These are phyloP conservation scores for Eupithecia insigniata DNA, from an alignment of 2,888 invertebrate genomes.

Conservation along the genomic window DNA sequence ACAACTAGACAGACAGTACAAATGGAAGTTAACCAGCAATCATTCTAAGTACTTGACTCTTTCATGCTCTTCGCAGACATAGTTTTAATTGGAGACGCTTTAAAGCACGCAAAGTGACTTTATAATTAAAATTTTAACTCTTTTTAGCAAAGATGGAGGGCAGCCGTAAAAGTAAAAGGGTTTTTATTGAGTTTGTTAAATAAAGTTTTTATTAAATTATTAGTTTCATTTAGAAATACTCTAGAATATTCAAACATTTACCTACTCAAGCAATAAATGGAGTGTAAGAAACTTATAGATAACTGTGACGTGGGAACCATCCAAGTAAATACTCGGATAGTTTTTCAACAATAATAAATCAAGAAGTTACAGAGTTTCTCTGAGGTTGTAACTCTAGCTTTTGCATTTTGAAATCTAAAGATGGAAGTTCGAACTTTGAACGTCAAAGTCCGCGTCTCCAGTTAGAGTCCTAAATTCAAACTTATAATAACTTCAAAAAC, in stretches of 20 bases:
- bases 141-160: constrained; percentile 64
- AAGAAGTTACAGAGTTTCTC: constrained; percentile 43
- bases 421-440: constrained; percentile 20
- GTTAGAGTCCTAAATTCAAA: background rate
- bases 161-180: constrained; percentile 24
- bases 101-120: constrained; percentile 72
- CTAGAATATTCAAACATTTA: constrained; percentile 16
- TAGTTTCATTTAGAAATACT: background rate
- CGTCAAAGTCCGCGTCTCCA: background rate
- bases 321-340: constrained; percentile 69
- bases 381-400: constrained; percentile 49
- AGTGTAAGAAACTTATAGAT: constrained; percentile 67
- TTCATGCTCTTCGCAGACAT: constrained; percentile 74
- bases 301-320: constrained; percentile 67
- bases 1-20: constrained; percentile 49
- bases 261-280: constrained; percentile 34
- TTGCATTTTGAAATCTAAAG: constrained; percentile 25
- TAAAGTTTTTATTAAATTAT: background rate
- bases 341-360: constrained; percentile 67
- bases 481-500: background rate
- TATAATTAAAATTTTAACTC: constrained; percentile 77
- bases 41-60: constrained; percentile 63
- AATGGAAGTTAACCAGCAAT: constrained; percentile 68
- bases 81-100: constrained; percentile 80
- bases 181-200: background rate